Base-by-base conservation (phyloP, 2,888 invertebrate genomes). In the Hydroisotoma schaefferi region DNA sequence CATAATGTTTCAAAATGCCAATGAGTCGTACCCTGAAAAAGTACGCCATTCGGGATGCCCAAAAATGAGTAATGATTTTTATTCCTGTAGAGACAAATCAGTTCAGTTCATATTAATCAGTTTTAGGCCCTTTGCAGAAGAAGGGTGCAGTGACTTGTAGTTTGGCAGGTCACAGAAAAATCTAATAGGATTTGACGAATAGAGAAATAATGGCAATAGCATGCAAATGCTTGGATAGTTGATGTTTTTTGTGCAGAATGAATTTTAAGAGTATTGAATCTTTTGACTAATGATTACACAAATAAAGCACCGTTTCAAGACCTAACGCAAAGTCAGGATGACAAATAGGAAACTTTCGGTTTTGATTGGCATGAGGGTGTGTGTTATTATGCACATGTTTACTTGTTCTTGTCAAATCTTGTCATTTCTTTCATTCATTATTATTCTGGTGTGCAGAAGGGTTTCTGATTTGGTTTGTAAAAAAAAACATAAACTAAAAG, bases 361-460 rank as follows among this genome's bases (percentile, higher is more conserved):
- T 53, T 53, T 53, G 53, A 53, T 53, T 53, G 53, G 53, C 53
- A 43, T 12, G 40, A 40, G 53, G 53, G 53, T 40, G 53, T 53
- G 37, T 22, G 53, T 53, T 53, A 53, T 53, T 53, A 53, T 25
- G 43, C 43, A 53, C 53, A 53, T 53, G 53, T 53, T 53, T 53
- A 43, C 53, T 53, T 53, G 53, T 43, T 53, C 6, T 40, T 53
- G 53, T 53, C 53, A 53, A 40, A 53, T 53, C 37, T 38, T 53
- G 53, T 53, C 53, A 53, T 53, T 53, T 53, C 38, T 23, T 40
- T 40, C 53, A 53, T 53, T 53, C n/a, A 53, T 53, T 53, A 53
- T 38, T 25, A n/a, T n/a, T n/a, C n/a, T n/a, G n/a, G n/a, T n/a
- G n/a, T n/a, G n/a, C n/a, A n/a, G n/a, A n/a, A n/a, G n/a, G n/a